Percentiles rank a stretch among this genome's conserved stretches.
phyloP scores from a whole-genome alignment of 2,113 vertebrate genomes.

The Charina bottae region DNA sequence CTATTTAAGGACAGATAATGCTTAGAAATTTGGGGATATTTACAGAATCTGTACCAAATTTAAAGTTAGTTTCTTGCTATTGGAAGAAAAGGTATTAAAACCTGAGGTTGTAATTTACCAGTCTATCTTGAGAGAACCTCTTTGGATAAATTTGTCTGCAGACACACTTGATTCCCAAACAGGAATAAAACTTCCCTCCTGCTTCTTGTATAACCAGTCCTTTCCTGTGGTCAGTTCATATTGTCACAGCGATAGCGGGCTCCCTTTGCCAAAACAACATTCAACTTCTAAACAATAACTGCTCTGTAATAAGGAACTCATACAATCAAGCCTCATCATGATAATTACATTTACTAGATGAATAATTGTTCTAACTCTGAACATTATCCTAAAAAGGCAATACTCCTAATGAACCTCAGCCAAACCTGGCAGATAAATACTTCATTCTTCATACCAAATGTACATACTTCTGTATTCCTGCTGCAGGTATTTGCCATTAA shows the following conservation, averaged over 20 bases:
- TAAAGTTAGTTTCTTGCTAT: background rate
- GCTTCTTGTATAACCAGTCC: background rate
- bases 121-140: background rate
- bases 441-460: background rate
- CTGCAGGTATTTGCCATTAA: conserved; percentile 55
- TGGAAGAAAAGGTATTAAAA: background rate
- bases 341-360: background rate
- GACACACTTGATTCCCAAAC: background rate
- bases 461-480: background rate
- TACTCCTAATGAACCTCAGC: background rate
- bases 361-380: background rate
- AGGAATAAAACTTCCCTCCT: background rate
- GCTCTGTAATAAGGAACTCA: background rate
- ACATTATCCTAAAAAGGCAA: background rate
- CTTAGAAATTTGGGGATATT: background rate
- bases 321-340: background rate
- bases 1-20: background rate
- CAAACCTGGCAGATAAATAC: background rate
- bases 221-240: background rate
- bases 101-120: background rate
- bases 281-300: background rate
- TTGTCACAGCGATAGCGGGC: background rate
- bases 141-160: background rate
- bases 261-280: background rate
- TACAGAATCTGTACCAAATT: background rate